Conservation (phyloP, 2,797 vertebrate genomes). For the Hipposideros larvatus region DNA sequence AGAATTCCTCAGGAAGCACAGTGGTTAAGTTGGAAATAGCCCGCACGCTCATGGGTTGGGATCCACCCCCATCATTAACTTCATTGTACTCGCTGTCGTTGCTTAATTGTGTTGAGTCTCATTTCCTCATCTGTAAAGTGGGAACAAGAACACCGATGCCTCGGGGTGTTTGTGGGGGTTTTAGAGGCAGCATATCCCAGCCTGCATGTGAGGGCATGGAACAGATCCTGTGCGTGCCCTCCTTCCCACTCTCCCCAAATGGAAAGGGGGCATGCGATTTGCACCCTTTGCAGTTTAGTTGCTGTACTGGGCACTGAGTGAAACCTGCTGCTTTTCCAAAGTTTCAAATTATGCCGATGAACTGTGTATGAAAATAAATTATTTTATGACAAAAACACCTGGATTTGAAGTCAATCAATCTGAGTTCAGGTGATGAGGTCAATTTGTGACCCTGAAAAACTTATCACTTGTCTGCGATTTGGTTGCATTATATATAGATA, state of each 20-base stretch:
- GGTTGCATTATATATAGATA: not conserved
- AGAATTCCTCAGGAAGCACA: not conserved
- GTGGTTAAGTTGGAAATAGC: not conserved
- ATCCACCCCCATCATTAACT: not conserved
- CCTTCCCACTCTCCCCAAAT: not conserved
- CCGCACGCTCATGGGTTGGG: not conserved
- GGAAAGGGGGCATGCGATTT: not conserved
- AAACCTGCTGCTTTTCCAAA: conserved; percentile 11
- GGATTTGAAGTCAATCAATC: not conserved
- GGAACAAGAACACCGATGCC: not conserved
- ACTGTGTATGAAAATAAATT: not conserved
- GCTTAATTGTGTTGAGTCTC: not conserved
- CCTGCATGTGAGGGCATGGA: not conserved
- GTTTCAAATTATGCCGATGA: not conserved
- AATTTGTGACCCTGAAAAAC: not conserved
- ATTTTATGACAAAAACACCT: not conserved
- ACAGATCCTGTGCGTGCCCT: not conserved
- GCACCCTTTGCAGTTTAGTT: not conserved
- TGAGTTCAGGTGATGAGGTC: not conserved
- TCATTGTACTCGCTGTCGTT: not conserved
- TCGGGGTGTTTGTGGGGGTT: not conserved
- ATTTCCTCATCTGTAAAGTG: not conserved
- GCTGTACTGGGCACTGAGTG: not conserved
- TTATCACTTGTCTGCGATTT: not conserved
- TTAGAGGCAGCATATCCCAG: not conserved